Conservation (phyloP, 2,888 invertebrate genomes). For the Perdita meconis region DNA sequence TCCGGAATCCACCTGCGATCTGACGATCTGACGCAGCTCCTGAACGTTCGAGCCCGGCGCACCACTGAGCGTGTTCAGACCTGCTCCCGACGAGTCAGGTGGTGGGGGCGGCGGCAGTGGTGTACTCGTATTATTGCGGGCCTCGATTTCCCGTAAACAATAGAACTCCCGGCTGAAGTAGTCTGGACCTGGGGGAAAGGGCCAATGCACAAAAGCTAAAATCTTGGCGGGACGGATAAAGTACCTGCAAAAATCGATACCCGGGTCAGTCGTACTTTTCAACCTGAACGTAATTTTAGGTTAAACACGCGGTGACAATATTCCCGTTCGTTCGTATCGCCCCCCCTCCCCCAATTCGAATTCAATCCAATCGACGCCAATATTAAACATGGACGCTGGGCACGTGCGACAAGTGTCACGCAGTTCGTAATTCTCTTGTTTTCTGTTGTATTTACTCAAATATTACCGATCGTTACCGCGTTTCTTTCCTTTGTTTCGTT, state of each 20-base stretch:
- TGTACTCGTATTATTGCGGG: slow-evolving; percentile 12
- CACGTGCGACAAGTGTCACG: too few species aligned
- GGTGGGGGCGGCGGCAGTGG: slow-evolving; percentile 63
- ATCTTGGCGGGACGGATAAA: background rate
- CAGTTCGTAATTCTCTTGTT: too few species aligned
- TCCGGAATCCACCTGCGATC: slow-evolving; percentile 40
- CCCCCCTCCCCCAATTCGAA: too few species aligned
- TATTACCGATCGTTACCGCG: too few species aligned
- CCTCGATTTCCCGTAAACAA: slow-evolving; percentile 25
- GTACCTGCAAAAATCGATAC: slow-evolving; percentile 17
- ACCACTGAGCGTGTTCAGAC: slow-evolving; percentile 73
- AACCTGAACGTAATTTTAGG: background rate
- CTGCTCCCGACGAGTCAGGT: slow-evolving; percentile 52
- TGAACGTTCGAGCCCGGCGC: slow-evolving; percentile 60
- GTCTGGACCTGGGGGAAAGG: background rate
- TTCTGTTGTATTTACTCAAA: too few species aligned
- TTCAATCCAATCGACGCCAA: too few species aligned
- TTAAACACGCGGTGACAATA: too few species aligned
- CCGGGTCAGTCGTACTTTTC: background rate
- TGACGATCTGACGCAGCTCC: slow-evolving; percentile 28
- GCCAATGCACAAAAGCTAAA: background rate
- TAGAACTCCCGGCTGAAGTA: background rate
- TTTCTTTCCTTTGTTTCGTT: too few species aligned
- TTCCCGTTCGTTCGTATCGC: too few species aligned
- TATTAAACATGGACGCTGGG: too few species aligned